A percentile compares a stretch with the other conserved stretches of the same genome.
Conservation (phyloP, 2,113 vertebrate species). For the human region DNA sequence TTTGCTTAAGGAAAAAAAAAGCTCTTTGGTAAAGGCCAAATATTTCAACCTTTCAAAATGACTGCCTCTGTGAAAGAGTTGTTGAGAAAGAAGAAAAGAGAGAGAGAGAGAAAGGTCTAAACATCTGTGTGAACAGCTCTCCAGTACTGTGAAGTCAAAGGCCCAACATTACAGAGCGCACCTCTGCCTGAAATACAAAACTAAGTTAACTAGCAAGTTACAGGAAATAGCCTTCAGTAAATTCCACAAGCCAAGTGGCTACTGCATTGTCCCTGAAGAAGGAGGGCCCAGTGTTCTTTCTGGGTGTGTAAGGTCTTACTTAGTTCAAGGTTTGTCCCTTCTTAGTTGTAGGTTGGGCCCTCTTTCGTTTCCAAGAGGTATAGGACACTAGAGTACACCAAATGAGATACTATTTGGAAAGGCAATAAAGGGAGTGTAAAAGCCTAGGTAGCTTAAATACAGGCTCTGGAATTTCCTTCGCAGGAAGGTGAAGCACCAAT, state of each 20-base stretch:
- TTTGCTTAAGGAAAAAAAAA: constrained; percentile 18
- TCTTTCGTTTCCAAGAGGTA: neutral
- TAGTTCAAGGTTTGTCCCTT: neutral
- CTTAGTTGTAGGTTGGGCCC: neutral
- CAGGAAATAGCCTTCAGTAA: neutral
- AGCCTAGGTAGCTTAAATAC: neutral
- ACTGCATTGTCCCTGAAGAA: neutral
- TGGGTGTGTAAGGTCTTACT: neutral
- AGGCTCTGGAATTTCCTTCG: constrained; percentile 52
- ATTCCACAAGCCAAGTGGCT: neutral
- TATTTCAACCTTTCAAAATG: constrained; percentile 44
- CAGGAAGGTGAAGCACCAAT: constrained; percentile 61
- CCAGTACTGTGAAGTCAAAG: neutral
- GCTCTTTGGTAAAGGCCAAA: constrained; percentile 74
- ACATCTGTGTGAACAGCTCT: neutral
- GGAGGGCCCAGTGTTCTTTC: neutral
- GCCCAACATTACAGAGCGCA: neutral
- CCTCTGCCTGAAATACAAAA: neutral
- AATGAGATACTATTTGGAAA: neutral
- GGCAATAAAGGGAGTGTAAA: neutral
- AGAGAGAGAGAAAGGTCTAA: neutral
- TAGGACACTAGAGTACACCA: neutral
- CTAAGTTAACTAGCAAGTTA: neutral
- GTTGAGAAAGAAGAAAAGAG: neutral
- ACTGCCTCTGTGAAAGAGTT: constrained; percentile 25